Percentiles rank a stretch among this genome's conserved stretches.
phyloP scores from a whole-genome alignment of 2,113 vertebrate species.

The Reinhardtius hippoglossoides region DNA sequence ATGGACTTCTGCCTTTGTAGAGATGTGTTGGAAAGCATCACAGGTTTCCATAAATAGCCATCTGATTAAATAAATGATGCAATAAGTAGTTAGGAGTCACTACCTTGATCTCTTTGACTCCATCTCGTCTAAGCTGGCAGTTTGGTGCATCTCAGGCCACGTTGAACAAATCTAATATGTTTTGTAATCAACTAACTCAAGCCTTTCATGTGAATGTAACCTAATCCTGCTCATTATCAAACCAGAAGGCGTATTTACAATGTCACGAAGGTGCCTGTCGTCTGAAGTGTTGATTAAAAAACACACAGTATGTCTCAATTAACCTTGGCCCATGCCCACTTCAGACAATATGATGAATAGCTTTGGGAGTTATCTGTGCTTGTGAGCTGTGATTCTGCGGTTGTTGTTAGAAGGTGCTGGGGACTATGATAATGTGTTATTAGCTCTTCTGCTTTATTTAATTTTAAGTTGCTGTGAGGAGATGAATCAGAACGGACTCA shows the following conservation, averaged over 20 bases:
- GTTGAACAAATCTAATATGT: constrained; percentile 6
- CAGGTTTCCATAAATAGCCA: neutral
- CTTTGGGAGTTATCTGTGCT: constrained; percentile 10
- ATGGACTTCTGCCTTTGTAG: neutral
- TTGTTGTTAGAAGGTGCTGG: neutral
- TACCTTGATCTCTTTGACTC: neutral
- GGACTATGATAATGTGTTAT: constrained; percentile 2
- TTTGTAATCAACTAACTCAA: neutral
- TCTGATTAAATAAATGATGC: neutral
- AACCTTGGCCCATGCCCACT: constrained; percentile 8
- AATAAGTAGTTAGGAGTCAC: neutral
- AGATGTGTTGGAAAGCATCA: neutral
- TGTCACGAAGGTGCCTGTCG: neutral
- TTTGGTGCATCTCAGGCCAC: neutral
- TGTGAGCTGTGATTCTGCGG: neutral
- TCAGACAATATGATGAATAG: constrained; percentile 35
- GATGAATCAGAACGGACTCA: neutral
- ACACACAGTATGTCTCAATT: constrained; percentile 24
- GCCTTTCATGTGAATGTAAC: constrained; percentile 5
- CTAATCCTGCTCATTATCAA: constrained; percentile 10
- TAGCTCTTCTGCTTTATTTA: constrained; percentile 22
- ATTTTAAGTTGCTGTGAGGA: constrained; percentile 3
- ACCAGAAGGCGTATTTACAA: neutral
- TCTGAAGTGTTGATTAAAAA: constrained; percentile 25
- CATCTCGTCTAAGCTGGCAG: neutral